A percentile compares a stretch with the other conserved stretches of the same genome.
phyloP scores from a whole-genome alignment of 2,888 invertebrate species.

The Chaetogeoica ovagalla region DNA sequence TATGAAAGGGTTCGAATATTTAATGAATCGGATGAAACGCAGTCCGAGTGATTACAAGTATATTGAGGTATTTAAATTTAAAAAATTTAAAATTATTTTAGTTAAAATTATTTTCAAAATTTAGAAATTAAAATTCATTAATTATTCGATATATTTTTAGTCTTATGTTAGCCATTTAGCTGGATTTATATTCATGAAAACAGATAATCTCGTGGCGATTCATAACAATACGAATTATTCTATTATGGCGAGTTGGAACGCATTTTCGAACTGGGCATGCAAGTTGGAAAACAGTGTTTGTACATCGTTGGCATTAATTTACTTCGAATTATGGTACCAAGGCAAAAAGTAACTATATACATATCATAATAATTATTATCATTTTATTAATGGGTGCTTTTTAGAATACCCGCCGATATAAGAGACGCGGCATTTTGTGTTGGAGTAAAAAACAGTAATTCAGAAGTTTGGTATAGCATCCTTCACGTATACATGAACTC shows the following conservation, averaged over 20 bases:
- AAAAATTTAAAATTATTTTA: no score
- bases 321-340: slow-evolving; percentile 16
- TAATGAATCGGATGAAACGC: not conserved
- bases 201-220: not conserved
- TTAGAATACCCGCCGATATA: slow-evolving; percentile 54
- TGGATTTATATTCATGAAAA: slow-evolving; percentile 19
- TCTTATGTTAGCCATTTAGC: slow-evolving; percentile 15
- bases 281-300: slow-evolving; percentile 2
- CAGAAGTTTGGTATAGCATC: slow-evolving; percentile 18
- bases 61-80: not conserved
- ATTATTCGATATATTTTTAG: not conserved
- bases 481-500: slow-evolving; percentile 31
- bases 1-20: slow-evolving; percentile 21
- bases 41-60: not conserved
- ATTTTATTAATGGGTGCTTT: not conserved
- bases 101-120: no score
- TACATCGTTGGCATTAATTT: not conserved
- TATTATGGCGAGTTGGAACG: slow-evolving; percentile 13
- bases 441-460: slow-evolving; percentile 26
- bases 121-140: not conserved
- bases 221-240: not conserved
- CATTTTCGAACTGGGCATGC: slow-evolving; percentile 37
- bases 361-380: not conserved
- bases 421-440: slow-evolving; percentile 53
- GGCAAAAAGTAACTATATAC: not conserved